phyloP scores from a whole-genome alignment of 2,888 invertebrate species.

The Smittia sp. region DNA sequence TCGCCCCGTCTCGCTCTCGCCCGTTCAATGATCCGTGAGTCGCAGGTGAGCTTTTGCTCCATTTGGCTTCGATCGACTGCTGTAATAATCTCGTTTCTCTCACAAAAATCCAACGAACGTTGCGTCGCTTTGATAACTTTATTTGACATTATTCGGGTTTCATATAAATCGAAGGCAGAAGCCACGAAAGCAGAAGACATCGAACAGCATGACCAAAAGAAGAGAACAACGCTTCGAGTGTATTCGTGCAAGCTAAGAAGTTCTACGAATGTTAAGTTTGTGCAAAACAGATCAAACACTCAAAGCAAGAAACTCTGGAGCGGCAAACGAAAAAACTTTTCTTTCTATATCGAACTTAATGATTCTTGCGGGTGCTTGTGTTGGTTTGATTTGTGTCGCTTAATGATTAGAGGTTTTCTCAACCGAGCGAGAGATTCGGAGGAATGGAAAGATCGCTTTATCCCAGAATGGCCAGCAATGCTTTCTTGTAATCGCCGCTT shows the following conservation, averaged over 20 bases:
- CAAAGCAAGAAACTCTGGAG: conserved; percentile 1
- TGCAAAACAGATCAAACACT: neutral
- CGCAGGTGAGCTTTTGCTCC: neutral
- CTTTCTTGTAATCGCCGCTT: conserved; percentile 89
- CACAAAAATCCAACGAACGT: neutral
- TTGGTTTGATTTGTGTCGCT: neutral
- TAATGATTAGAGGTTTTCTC: neutral
- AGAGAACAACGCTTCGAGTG: neutral
- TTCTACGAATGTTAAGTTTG: no score
- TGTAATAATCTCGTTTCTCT: conserved; percentile 9
- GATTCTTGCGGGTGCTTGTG: neutral
- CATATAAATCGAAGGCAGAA: neutral
- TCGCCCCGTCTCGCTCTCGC: neutral
- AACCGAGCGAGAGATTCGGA: neutral
- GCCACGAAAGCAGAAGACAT: neutral
- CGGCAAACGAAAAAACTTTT: neutral
- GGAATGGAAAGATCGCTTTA: neutral
- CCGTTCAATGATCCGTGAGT: neutral
- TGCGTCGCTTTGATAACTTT: conserved; percentile 16
- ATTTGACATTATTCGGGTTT: neutral
- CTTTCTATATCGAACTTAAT: neutral
- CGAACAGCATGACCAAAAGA: conserved; percentile 1
- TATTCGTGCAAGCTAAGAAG: neutral
- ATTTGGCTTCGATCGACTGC: neutral
- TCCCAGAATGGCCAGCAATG: conserved; percentile 78